phyloP scores from a whole-genome alignment of 2,113 vertebrate species.

The Haplotaxodon microlepis region DNA sequence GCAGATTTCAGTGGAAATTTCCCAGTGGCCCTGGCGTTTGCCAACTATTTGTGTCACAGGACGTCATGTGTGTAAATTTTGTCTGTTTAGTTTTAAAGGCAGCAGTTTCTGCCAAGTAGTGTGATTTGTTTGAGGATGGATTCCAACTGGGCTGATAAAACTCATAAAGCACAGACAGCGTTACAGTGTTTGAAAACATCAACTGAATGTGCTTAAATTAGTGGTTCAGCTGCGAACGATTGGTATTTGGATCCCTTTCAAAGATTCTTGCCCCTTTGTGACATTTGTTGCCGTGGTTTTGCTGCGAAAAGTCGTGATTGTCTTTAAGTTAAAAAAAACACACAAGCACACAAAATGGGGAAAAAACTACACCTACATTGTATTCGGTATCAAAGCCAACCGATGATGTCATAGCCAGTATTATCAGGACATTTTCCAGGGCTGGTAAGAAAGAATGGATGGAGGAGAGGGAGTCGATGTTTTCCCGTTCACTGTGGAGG shows the following conservation, averaged over 20 bases:
- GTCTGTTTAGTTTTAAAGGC: conserved; percentile 3
- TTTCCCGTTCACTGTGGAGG: background rate
- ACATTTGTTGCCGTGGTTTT: background rate
- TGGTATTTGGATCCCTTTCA: background rate
- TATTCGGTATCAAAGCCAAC: background rate
- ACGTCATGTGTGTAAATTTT: background rate
- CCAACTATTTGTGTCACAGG: background rate
- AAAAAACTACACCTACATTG: background rate
- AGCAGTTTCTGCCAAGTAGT: background rate
- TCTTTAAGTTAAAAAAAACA: background rate
- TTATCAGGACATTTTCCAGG: conserved; percentile 19
- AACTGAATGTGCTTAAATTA: background rate
- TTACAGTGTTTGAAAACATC: background rate
- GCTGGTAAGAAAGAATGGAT: background rate
- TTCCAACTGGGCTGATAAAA: background rate
- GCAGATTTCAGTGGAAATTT: background rate
- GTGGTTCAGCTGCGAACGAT: background rate
- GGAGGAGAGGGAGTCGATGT: background rate
- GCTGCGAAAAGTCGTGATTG: background rate
- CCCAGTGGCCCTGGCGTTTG: background rate
- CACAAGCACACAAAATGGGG: background rate
- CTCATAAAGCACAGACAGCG: background rate
- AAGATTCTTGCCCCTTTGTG: background rate
- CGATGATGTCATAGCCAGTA: conserved; percentile 1
- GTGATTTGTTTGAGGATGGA: background rate